Base-by-base conservation (phyloP, 1,140 invertebrate genomes). In the Saccostrea echinata region DNA sequence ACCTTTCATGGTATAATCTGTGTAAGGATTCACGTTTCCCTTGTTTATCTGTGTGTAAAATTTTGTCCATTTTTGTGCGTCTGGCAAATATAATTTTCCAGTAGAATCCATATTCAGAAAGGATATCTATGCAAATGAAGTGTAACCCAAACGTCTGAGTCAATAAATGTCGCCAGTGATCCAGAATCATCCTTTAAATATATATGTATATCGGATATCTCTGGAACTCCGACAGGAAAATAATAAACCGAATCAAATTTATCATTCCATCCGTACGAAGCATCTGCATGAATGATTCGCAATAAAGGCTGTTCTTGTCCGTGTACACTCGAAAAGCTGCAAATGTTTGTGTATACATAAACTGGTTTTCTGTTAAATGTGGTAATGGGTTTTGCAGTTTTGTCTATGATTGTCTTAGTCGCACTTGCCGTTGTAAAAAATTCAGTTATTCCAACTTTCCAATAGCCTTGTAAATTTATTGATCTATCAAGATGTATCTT, bases 71-170 rank as follows among this genome's bases (percentile, higher is more conserved):
- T 84, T 84, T 30, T 84, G 13, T n/a, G n/a, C 3, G 52, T 84
- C 51, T 9, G 83, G 83, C 6, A 84, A 24, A 30, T 84, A 84
- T 1, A 84, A 13, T 57, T 11, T 84, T 51, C 35, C 35, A 43
- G 4, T 11, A 16, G 33, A 11, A 3, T 16, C 35, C 53, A 57
- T 84, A 21, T n/a, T 84, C 24, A 84, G 55, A 84, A 84, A 16
- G 83, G 83, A 30, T 84, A 84, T 55, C 83, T 16, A 33, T 30
- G 21, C 4, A 84, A 61, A 53, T 84, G 83, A 84, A 84, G 83
- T 84, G 83, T 84, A 0, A 84, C 18, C 80, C 80, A 82, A 3
- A 82, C 80, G 80, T 82, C 80, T 0, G 80, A 82, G 18, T 43
- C 51, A 16, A 82, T n/a, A 43, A 82, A 82, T 82, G 80, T 51